phyloP scores from a whole-genome alignment of 2,888 invertebrate genomes.

The Chalcis sispes region DNA sequence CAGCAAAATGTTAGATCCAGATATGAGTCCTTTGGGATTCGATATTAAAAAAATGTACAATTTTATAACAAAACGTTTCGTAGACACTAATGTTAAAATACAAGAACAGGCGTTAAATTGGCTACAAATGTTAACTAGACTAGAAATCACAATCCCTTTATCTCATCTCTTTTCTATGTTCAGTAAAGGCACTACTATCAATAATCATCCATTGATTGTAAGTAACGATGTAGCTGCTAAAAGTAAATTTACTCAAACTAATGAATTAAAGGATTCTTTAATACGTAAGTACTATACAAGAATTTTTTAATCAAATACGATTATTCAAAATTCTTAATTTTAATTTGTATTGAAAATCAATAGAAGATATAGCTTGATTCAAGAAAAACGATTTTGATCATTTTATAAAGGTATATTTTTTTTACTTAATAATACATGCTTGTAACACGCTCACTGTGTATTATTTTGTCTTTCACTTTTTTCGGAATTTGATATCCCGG shows the following conservation, averaged over 20 bases:
- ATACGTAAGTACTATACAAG: constrained; percentile 79
- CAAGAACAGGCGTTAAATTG: constrained; percentile 93
- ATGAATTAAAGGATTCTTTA: constrained; percentile 74
- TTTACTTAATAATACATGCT: too few relatives aligned
- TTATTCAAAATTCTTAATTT: too few relatives aligned
- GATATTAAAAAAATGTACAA: constrained; percentile 96
- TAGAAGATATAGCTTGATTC: too few relatives aligned
- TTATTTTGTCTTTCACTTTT: too few relatives aligned
- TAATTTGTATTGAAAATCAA: too few relatives aligned
- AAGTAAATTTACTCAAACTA: constrained; percentile 44
- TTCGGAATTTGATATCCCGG: too few relatives aligned
- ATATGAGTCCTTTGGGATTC: constrained; percentile 95
- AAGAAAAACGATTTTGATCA: too few relatives aligned
- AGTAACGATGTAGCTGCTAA: constrained; percentile 59
- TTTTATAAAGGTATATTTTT: too few relatives aligned
- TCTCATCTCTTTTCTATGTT: constrained; percentile 93
- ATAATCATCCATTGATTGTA: constrained; percentile 56
- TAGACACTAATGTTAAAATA: constrained; percentile 86
- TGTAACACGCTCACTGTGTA: too few relatives aligned
- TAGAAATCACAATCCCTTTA: constrained; percentile 94
- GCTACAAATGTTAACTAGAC: constrained; percentile 91
- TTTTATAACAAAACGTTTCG: constrained; percentile 92
- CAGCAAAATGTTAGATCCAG: constrained; percentile 97
- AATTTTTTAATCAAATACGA: neutral
- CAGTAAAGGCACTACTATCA: constrained; percentile 88